Evolutionary conservation across 2,113 vertebrate species (phyloP).

Genomic region (Turdus rufiventris): DNA sequence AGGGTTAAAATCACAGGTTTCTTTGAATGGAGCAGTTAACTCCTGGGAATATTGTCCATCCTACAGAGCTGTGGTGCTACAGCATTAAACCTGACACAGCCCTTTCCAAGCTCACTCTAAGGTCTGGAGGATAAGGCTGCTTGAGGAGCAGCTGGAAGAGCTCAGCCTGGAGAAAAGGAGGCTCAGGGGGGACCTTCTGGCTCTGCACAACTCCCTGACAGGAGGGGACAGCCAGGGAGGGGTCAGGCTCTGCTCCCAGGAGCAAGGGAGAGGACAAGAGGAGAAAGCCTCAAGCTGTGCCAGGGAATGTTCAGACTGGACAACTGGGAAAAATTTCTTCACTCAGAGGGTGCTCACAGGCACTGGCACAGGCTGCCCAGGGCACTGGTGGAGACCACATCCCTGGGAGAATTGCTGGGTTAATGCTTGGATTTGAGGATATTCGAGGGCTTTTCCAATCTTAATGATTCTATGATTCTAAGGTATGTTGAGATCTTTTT

Average conservation of each 20-base stretch:
- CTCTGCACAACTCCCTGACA: not conserved
- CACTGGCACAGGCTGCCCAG: not conserved
- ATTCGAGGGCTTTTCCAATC: not conserved
- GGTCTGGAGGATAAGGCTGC: not conserved
- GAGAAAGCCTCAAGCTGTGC: not conserved
- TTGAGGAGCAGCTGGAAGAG: not conserved
- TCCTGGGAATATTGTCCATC: not conserved
- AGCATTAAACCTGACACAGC: not conserved
- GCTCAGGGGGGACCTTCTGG: not conserved
- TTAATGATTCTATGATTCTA: not conserved
- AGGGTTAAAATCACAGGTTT: not conserved
- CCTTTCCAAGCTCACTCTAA: not conserved
- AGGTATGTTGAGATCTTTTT: not conserved
- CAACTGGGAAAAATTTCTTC: not conserved
- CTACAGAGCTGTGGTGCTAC: not conserved
- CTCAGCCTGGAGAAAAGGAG: not conserved
- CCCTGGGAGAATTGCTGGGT: not conserved
- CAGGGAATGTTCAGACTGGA: not conserved
- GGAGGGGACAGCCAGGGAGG: accelerated
- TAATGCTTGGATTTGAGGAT: not conserved
- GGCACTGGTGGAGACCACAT: not conserved
- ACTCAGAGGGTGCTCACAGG: not conserved
- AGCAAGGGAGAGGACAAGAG: not conserved
- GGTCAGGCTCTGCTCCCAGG: not conserved
- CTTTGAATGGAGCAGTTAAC: not conserved